Conservation (phyloP, 2,797 vertebrate genomes). For the Phoeniculus purpureus region DNA sequence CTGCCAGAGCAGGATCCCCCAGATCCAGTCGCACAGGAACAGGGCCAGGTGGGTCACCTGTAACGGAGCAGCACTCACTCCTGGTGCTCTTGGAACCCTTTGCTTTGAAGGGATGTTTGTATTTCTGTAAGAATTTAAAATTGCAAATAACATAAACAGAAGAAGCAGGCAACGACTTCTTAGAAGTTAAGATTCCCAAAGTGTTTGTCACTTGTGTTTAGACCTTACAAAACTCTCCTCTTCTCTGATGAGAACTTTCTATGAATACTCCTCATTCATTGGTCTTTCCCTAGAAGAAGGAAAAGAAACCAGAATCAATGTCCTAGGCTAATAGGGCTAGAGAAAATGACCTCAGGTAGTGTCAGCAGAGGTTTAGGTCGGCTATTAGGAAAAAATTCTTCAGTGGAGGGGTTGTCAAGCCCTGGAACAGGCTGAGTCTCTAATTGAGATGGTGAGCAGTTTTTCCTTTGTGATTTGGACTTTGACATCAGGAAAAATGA, state of each 20-base stretch:
- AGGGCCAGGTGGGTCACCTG: no score
- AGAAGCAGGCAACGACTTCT: not conserved
- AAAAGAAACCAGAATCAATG: not conserved
- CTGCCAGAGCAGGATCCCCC: no score
- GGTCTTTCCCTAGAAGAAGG: not conserved
- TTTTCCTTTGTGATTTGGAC: not conserved
- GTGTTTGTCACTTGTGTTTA: not conserved
- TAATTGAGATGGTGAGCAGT: not conserved
- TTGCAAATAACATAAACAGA: not conserved
- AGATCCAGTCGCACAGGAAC: no score
- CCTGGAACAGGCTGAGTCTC: not conserved
- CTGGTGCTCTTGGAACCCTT: not conserved
- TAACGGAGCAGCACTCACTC: not conserved
- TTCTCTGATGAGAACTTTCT: not conserved
- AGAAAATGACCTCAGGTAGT: no score
- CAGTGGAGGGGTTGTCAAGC: not conserved
- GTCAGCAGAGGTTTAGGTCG: no score
- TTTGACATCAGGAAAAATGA: constrained; percentile 17
- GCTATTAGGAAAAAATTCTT: no score
- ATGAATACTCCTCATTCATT: not conserved
- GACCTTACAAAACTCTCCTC: not conserved
- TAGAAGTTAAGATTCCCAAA: not conserved
- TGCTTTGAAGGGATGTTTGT: not conserved
- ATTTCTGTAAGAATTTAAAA: not conserved
- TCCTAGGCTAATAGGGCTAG: not conserved